phyloP scores from a whole-genome alignment of 2,888 invertebrate species.

The Stomorhina lunata region DNA sequence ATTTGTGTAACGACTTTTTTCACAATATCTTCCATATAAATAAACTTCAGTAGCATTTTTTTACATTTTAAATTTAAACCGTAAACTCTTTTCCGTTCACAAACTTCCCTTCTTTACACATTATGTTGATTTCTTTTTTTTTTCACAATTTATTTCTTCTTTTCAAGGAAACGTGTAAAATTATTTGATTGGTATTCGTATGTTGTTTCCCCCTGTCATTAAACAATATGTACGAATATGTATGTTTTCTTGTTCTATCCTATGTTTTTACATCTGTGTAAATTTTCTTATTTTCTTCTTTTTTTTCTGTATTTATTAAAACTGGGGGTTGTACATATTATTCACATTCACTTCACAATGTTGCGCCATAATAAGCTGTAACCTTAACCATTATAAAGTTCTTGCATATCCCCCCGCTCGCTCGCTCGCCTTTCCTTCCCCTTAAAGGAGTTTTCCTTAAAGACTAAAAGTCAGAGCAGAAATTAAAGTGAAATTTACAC shows the following conservation, averaged over 20 bases:
- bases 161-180: conserved; percentile 49
- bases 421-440: not conserved
- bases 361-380: conserved; percentile 39
- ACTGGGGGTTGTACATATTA: conserved; percentile 29
- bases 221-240: not conserved
- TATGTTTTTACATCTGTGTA: conserved; percentile 18
- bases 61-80: no score
- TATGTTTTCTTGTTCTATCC: not conserved
- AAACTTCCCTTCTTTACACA: no score
- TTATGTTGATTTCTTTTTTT: not conserved
- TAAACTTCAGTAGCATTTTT: no score
- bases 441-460: no score
- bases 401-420: not conserved
- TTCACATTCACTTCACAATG: not conserved
- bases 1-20: no score
- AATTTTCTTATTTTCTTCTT: not conserved
- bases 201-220: conserved; percentile 24
- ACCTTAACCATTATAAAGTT: conserved; percentile 31
- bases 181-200: conserved; percentile 38
- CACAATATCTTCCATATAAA: no score
- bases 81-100: no score
- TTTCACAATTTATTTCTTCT: not conserved
- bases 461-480: not conserved
- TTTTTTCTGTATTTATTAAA: no score
- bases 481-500: conserved; percentile 10